Evolutionary conservation across 1,140 invertebrate species (phyloP), one percentile per base, ranked within the genome.

Genomic region (Acromyrmex echinatior): DNA sequence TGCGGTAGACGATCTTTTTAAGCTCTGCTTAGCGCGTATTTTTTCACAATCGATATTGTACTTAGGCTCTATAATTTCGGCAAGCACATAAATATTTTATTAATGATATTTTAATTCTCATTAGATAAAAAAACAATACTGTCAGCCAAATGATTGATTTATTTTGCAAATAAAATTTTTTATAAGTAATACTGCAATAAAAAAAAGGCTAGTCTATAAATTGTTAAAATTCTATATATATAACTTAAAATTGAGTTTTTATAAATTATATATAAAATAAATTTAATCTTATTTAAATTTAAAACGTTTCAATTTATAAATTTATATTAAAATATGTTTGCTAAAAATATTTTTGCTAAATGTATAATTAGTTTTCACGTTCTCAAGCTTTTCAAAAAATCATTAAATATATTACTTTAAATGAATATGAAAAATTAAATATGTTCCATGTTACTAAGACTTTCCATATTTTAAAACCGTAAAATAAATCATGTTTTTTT

Each of bases 1-100:
- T 16, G 16, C 45, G 25, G 31, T 73, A 62, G 56, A 45, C 56
- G 56, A 77, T 77, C 16, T 18, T 74, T 74, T 76, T 76, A 58
- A 70, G 14, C 31, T 76, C 53, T n/a, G n/a, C 28, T 1, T 35
- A 25, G 18, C 14, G 1, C 1, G 53, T 35, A 60, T 39, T 76
- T 76, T 25, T 58, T n/a, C n/a, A n/a, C 28, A 28, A 58, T 58
- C 71, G 18, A 76, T 58, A 76, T 14, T 21, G 14, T 16, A 4
- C 6, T 60, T 77, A 16, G 56, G 3, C 21, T 77, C 4, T 12
- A 77, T 18, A 45, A 18, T 18, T 62, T 4, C 35, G 9, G 9
- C 21, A 62, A 77, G 3, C 14, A 39, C n/a, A 77, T 39, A 21
- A 62, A 77, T 60, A 12, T 56, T 76, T 21, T 21, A 6, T 31